Conservation (phyloP, 2,797 vertebrate species). For the Microcaecilia unicolor region DNA sequence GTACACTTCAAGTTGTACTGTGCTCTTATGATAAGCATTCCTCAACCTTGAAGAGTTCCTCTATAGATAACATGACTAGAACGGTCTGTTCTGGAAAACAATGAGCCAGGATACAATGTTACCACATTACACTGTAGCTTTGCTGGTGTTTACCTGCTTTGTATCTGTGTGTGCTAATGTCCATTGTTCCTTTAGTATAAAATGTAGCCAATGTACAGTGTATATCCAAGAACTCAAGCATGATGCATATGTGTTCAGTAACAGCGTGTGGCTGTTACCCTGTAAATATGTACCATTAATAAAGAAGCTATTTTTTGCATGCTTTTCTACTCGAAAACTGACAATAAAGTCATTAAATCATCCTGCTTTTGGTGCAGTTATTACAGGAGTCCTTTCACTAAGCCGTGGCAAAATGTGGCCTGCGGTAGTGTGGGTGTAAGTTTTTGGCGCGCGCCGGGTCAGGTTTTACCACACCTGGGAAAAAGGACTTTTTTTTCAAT, state of each 20-base stretch:
- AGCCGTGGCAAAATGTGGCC: too few species aligned
- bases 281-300: constrained; percentile 86
- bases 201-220: constrained; percentile 28
- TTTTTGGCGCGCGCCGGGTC: too few species aligned
- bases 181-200: constrained; percentile 13
- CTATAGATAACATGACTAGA: constrained; percentile 1
- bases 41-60: background rate
- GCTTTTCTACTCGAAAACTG: constrained; percentile 67
- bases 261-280: constrained; percentile 46
- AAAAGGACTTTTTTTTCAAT: too few species aligned
- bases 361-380: background rate
- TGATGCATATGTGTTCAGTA: constrained; percentile 42
- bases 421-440: too few species aligned
- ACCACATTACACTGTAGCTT: constrained; percentile 6
- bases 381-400: too few species aligned
- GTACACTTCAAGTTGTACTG: background rate
- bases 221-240: constrained; percentile 41
- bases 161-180: constrained; percentile 22
- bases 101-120: background rate
- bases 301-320: constrained; percentile 88
- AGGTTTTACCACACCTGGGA: too few species aligned
- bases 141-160: constrained; percentile 26
- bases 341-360: constrained; percentile 48
- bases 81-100: background rate
- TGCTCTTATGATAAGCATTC: background rate